phyloP scores from a whole-genome alignment of 2,888 invertebrate species.

The Acleris emargana region DNA sequence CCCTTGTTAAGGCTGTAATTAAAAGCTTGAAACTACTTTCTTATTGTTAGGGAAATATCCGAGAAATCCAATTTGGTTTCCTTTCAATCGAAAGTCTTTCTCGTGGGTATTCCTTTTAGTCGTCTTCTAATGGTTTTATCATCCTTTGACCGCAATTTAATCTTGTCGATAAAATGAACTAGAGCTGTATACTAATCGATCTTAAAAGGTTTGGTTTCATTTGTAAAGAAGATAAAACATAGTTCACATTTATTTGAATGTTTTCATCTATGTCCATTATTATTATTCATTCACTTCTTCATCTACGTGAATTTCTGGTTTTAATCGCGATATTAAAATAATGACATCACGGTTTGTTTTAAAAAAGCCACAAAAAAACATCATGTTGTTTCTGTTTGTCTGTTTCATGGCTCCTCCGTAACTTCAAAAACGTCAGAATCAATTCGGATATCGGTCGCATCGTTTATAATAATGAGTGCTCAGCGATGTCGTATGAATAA shows the following conservation, averaged over 20 bases:
- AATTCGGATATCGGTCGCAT: too few species aligned
- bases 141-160: background rate
- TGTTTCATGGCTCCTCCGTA: too few species aligned
- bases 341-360: too few species aligned
- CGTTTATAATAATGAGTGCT: too few species aligned
- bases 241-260: background rate
- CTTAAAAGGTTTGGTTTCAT: background rate
- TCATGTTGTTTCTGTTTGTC: too few species aligned
- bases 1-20: background rate
- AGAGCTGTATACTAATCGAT: background rate
- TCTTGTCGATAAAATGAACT: conserved; percentile 3
- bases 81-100: conserved; percentile 5
- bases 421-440: too few species aligned
- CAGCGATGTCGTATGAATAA: too few species aligned
- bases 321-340: too few species aligned
- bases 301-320: too few species aligned
- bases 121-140: background rate
- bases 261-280: background rate
- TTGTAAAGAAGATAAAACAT: background rate
- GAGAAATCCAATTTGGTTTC: conserved; percentile 5
- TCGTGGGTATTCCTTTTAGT: conserved; percentile 1
- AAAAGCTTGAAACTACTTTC: conserved; percentile 8
- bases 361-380: too few species aligned
- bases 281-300: too few species aligned
- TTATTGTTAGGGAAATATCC: background rate